These are phyloP conservation scores for honey bee (Apis mellifera) DNA, from an alignment of 1,140 invertebrate species.

Conservation along the genomic window DNA sequence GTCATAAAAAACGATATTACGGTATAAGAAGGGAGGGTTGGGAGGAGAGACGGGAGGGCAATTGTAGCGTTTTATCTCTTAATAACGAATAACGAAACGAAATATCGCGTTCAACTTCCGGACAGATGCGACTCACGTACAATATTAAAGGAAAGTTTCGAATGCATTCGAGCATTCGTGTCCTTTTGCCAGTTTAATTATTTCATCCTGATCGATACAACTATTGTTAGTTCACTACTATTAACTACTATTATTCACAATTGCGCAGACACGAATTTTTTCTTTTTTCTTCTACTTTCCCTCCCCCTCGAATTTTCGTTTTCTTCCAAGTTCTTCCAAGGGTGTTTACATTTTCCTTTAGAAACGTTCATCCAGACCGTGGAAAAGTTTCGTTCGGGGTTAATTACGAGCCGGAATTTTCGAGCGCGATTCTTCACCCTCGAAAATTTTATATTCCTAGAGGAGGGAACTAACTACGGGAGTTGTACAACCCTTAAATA, in stretches of 20 bases:
- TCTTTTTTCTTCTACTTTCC: no score
- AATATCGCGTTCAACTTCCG: background rate
- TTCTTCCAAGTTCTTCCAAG: background rate
- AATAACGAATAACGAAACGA: slow-evolving; percentile 11
- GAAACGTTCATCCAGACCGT: slow-evolving; percentile 8
- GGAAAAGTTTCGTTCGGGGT: background rate
- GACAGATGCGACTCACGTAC: slow-evolving; percentile 2
- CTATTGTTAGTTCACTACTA: no score
- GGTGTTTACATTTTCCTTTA: slow-evolving; percentile 21
- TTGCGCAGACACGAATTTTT: slow-evolving; percentile 1
- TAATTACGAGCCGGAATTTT: slow-evolving; percentile 11
- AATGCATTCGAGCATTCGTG: background rate
- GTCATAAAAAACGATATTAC: slow-evolving; percentile 11
- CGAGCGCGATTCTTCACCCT: background rate
- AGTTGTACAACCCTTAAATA: background rate
- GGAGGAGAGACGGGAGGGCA: background rate
- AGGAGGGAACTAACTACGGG: background rate
- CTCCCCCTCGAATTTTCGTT: background rate
- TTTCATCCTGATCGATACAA: slow-evolving; percentile 23
- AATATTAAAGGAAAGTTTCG: slow-evolving; percentile 20
- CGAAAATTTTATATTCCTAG: slow-evolving; percentile 15
- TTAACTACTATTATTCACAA: background rate
- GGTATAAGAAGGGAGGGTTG: background rate
- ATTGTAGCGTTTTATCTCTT: slow-evolving; percentile 4
- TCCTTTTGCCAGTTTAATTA: slow-evolving; percentile 33